phyloP scores from a whole-genome alignment of 2,888 invertebrate species.

The Corbicula japonica region DNA sequence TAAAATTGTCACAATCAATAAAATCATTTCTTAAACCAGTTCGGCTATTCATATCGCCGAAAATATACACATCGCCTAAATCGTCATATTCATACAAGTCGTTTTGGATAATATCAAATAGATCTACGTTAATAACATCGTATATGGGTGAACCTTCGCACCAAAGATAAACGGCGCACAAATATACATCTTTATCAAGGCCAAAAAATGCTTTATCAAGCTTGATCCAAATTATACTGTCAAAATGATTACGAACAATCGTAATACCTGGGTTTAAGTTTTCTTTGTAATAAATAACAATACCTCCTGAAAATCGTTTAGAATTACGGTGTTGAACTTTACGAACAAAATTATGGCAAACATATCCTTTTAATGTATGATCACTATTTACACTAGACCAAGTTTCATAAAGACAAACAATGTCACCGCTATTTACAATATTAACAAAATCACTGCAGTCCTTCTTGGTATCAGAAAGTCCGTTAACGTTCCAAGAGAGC shows the following conservation, averaged over 20 bases:
- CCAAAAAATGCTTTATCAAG: background rate
- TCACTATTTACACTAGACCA: background rate
- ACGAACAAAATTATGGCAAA: background rate
- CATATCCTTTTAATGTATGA: background rate
- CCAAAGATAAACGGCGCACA: background rate
- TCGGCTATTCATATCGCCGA: no score
- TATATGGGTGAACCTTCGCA: background rate
- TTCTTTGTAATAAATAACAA: background rate
- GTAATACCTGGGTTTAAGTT: no score
- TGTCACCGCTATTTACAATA: background rate
- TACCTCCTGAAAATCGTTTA: background rate
- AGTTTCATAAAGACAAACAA: background rate
- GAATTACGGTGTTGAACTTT: constrained; percentile 1
- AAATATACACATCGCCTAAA: no score
- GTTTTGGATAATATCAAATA: no score
- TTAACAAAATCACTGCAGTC: background rate
- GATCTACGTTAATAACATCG: background rate
- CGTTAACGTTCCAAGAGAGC: background rate
- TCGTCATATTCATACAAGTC: no score
- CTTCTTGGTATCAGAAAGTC: background rate
- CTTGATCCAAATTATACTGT: background rate
- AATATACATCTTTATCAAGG: no score
- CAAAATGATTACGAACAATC: background rate
- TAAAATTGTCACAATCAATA: no score
- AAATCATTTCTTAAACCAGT: no score